Conservation (phyloP, 2,888 invertebrate genomes). For the Heliconius hortense region DNA sequence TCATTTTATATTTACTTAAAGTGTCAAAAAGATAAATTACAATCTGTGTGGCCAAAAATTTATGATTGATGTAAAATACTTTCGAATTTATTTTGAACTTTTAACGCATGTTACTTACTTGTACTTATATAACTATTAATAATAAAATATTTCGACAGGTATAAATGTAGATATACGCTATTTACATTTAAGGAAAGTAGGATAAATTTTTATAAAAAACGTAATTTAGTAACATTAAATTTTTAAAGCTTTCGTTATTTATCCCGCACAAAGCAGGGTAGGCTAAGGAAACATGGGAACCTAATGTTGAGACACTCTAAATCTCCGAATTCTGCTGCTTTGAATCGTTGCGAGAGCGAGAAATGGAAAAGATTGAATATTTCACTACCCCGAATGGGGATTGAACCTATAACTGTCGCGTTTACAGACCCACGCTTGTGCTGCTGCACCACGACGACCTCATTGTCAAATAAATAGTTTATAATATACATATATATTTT, state of each 20-base stretch:
- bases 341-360: no score
- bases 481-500: no score
- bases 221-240: background rate
- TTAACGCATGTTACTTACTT: background rate
- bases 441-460: no score
- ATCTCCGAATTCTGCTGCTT: no score
- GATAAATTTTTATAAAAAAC: background rate
- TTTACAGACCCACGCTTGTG: background rate
- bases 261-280: no score
- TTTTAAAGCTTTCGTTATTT: no score
- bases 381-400: background rate
- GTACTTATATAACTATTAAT: constrained; percentile 4
- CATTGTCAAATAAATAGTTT: no score
- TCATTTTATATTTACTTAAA: constrained; percentile 24
- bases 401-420: background rate
- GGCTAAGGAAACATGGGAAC: background rate
- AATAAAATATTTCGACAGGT: background rate
- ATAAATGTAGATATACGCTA: background rate
- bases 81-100: constrained; percentile 20
- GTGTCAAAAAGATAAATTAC: constrained; percentile 34
- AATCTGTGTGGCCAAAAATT: constrained; percentile 28
- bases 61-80: constrained; percentile 29
- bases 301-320: background rate
- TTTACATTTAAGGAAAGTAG: background rate
- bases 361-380: no score